Evolutionary conservation across 2,888 invertebrate genomes (phyloP).

Genomic region (Chrysopilus asiliformis): DNA sequence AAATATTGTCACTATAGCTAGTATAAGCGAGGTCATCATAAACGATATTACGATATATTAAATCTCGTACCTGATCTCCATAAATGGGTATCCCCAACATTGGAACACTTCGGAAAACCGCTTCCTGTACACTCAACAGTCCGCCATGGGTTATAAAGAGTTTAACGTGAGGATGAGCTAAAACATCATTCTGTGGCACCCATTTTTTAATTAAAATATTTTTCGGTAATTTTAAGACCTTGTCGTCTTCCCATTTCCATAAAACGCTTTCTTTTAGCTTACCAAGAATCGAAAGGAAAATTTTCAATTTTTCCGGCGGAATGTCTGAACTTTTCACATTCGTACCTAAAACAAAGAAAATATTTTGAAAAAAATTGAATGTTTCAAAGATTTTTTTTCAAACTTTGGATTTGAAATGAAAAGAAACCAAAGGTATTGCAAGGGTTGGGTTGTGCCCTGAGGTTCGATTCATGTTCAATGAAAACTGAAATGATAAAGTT

Average conservation of each 20-base stretch:
- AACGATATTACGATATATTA: no score
- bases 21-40: no score
- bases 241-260: conserved; percentile 37
- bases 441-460: no score
- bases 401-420: no score
- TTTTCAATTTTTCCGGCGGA: conserved; percentile 26
- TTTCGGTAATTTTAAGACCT: conserved; percentile 27
- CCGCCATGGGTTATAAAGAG: conserved; percentile 37
- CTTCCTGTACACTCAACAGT: conserved; percentile 33
- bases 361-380: no score
- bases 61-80: conserved; percentile 33
- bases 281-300: conserved; percentile 30
- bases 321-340: conserved; percentile 33
- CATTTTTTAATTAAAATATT: conserved; percentile 37
- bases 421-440: no score
- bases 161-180: conserved; percentile 36
- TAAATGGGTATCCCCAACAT: conserved; percentile 35
- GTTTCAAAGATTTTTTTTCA: no score
- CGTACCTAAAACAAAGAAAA: conserved; percentile 23
- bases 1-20: no score
- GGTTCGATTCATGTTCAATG: no score
- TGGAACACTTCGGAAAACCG: conserved; percentile 35
- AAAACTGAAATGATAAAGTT: no score
- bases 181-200: conserved; percentile 40
- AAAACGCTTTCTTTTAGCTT: conserved; percentile 33